phyloP scores from a whole-genome alignment of 2,888 invertebrate genomes.

The Heliconius cydno region DNA sequence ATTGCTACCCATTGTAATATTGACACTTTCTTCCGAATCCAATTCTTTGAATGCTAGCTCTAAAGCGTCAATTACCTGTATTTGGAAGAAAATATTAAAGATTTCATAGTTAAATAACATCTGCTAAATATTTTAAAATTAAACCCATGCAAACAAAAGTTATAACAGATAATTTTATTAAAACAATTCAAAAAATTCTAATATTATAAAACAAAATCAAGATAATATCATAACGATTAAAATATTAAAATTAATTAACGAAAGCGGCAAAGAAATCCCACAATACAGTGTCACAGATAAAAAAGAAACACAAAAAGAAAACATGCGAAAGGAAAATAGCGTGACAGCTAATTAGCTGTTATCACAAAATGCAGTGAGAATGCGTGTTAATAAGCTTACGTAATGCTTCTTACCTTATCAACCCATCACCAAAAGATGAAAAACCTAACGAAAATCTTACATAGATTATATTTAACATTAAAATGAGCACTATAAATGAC shows the following conservation, averaged over 20 bases:
- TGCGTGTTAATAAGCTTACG: constrained; percentile 61
- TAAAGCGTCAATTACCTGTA: constrained; percentile 85
- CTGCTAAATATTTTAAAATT: constrained; percentile 30
- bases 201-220: not conserved
- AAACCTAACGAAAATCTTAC: constrained; percentile 55
- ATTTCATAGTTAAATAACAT: constrained; percentile 19
- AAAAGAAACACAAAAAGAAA: constrained; percentile 23
- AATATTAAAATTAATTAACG: constrained; percentile 36
- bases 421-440: constrained; percentile 76
- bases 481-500: constrained; percentile 37
- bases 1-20: constrained; percentile 70
- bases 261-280: constrained; percentile 29
- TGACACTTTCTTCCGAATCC: constrained; percentile 78
- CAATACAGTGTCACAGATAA: not conserved
- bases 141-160: constrained; percentile 20
- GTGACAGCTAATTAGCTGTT: constrained; percentile 51
- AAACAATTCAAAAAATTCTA: not conserved
- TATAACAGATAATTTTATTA: not conserved
- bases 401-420: constrained; percentile 70
- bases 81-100: constrained; percentile 41
- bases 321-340: constrained; percentile 44
- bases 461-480: constrained; percentile 51
- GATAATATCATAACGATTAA: constrained; percentile 2
- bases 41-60: constrained; percentile 86
- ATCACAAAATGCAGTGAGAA: constrained; percentile 65